Conservation (phyloP, 2,888 invertebrate species). For the Drosophila mimica region DNA sequence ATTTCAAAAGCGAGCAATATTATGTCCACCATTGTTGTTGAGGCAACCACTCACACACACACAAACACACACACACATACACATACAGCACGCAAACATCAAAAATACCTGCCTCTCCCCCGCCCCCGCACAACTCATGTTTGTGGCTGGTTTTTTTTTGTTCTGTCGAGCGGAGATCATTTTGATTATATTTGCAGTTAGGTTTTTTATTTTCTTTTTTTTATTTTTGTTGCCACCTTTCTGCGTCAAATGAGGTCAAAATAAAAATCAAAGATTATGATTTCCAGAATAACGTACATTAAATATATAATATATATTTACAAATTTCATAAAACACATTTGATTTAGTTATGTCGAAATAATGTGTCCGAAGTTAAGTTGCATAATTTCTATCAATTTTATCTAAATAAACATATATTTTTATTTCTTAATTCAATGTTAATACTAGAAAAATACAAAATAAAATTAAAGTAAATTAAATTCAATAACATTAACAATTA, state of each 20-base stretch:
- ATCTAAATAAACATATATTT: not conserved
- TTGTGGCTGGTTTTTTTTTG: constrained; percentile 29
- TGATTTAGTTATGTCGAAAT: not conserved
- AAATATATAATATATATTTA: not conserved
- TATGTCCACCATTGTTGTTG: constrained; percentile 59
- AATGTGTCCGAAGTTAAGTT: not conserved
- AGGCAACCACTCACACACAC: constrained; percentile 28
- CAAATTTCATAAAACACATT: not conserved
- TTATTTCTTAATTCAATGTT: not conserved
- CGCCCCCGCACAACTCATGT: not conserved
- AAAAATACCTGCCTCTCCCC: constrained; percentile 17
- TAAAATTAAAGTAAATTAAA: not conserved
- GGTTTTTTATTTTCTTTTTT: constrained; percentile 2
- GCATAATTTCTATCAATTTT: not conserved
- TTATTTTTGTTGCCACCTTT: constrained; percentile 22
- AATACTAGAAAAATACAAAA: not conserved
- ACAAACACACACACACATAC: constrained; percentile 25
- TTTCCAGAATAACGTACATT: not conserved
- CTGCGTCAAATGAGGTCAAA: not conserved
- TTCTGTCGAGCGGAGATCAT: constrained; percentile 47
- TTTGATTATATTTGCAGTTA: constrained; percentile 59
- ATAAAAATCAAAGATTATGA: constrained; percentile 9
- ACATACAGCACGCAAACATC: constrained; percentile 29
- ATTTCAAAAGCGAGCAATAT: constrained; percentile 70
- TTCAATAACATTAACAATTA: not conserved